Evolutionary conservation across 2,797 vertebrate genomes (phyloP).

Genomic region (Allobates femoralis): DNA sequence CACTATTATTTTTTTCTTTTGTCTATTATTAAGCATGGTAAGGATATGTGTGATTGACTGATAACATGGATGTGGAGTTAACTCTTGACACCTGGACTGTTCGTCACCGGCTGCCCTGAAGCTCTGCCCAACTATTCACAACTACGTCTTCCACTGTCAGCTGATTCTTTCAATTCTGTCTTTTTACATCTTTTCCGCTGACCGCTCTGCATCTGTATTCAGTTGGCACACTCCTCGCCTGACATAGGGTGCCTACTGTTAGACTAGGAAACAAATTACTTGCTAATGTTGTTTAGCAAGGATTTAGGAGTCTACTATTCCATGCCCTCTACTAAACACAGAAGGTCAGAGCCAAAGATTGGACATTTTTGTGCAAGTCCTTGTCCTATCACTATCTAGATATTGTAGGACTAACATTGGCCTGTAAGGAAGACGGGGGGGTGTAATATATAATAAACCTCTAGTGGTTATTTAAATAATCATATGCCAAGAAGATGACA

Average conservation of each 20-base stretch:
- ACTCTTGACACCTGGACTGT: neutral
- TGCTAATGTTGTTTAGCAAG: neutral
- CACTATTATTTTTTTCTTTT: neutral
- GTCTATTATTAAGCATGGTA: neutral
- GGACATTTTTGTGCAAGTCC: neutral
- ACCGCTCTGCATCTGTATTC: neutral
- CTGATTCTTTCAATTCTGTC: neutral
- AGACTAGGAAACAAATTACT: neutral
- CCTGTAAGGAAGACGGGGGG: no score
- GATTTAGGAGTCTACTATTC: neutral
- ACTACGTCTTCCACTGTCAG: neutral
- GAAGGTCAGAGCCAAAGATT: neutral
- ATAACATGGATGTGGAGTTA: neutral
- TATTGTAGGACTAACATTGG: neutral
- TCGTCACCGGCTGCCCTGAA: neutral
- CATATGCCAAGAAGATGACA: neutral
- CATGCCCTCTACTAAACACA: neutral
- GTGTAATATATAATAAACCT: neutral
- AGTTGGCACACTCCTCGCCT: neutral
- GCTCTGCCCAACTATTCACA: neutral
- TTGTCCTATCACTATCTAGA: neutral
- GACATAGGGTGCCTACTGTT: neutral
- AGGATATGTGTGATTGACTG: neutral
- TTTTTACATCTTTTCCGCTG: neutral
- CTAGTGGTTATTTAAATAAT: neutral